phyloP scores from a whole-genome alignment of 92 coral and sea anemone genomes.

The Anthopleura xanthogrammica region DNA sequence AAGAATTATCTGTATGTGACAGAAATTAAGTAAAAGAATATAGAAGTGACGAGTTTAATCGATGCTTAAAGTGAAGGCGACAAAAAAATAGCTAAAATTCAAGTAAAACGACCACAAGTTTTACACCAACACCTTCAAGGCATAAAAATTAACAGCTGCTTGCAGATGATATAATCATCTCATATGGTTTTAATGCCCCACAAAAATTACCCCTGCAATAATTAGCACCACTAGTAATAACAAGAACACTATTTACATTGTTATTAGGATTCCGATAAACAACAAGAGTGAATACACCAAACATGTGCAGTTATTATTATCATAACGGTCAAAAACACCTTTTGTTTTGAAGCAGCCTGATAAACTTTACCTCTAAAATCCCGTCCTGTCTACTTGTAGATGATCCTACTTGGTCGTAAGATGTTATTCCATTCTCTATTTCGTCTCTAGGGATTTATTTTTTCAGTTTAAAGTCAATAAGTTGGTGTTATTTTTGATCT shows the following conservation, averaged over 20 bases:
- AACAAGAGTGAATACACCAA: neutral
- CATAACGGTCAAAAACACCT: slow-evolving; percentile 24
- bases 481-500: slow-evolving; percentile 26
- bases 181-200: neutral
- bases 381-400: neutral
- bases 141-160: no score
- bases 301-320: slow-evolving; percentile 1
- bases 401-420: neutral
- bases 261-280: neutral
- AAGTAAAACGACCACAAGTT: no score
- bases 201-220: neutral
- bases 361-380: slow-evolving; percentile 13
- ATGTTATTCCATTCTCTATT: slow-evolving; percentile 4
- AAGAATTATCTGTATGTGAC: no score
- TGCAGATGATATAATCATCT: neutral
- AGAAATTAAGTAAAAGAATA: no score
- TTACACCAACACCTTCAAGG: no score
- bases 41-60: no score
- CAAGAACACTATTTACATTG: slow-evolving; percentile 3
- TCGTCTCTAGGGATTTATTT: neutral
- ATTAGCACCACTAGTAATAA: neutral
- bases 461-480: slow-evolving; percentile 25
- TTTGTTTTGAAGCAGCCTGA: slow-evolving; percentile 6
- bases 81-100: no score
- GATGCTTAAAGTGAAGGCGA: no score